phyloP scores from a whole-genome alignment of 64 coral and sea anemone species.

The Stichodactyla helianthus region DNA sequence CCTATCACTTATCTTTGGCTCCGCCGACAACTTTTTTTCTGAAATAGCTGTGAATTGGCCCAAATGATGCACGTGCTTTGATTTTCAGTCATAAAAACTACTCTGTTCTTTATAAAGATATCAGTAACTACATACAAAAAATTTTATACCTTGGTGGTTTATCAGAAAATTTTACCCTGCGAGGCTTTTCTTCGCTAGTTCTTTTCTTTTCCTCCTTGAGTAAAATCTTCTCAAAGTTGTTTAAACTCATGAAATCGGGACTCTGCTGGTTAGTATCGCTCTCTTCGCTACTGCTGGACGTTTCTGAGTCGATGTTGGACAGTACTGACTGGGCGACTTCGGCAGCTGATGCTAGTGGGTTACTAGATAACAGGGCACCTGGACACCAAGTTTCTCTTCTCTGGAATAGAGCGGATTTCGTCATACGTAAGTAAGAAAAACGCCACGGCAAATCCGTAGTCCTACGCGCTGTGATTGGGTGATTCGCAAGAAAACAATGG shows the following conservation, averaged over 20 bases:
- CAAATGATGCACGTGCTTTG: no score
- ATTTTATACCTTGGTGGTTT: constrained; percentile 8
- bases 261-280: constrained; percentile 28
- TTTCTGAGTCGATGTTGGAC: not conserved
- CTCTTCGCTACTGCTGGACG: constrained; percentile 27
- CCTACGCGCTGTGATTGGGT: no score
- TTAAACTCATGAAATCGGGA: not conserved
- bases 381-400: constrained; percentile 56
- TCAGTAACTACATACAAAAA: not conserved
- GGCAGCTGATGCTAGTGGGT: constrained; percentile 37
- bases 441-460: no score
- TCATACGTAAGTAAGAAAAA: not conserved
- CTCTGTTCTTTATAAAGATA: no score
- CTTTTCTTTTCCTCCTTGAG: constrained; percentile 24
- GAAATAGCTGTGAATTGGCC: no score
- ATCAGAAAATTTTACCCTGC: not conserved
- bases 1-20: no score
- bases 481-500: no score
- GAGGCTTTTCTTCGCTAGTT: not conserved
- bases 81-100: no score
- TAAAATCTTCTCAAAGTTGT: constrained; percentile 11
- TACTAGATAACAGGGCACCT: constrained; percentile 31
- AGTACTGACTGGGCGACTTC: constrained; percentile 11
- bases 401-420: not conserved
- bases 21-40: no score